Conservation (phyloP, 1,140 invertebrate species). For the Scaptomyza graminum region DNA sequence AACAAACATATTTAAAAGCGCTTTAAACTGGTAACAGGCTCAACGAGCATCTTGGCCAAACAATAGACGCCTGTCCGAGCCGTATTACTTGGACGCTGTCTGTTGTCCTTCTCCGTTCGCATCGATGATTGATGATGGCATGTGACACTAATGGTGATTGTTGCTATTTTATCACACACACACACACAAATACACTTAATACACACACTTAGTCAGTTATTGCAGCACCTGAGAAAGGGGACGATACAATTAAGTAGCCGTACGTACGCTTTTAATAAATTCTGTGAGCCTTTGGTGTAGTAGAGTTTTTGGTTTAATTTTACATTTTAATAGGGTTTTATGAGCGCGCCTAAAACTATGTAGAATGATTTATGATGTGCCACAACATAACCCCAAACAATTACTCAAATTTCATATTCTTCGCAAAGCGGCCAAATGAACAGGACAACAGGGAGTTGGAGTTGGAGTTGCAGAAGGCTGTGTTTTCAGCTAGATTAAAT, state of each 20-base stretch:
- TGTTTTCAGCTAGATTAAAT: conserved; percentile 77
- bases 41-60: conserved; percentile 45
- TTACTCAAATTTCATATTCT: conserved; percentile 81
- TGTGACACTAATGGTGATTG: conserved; percentile 82
- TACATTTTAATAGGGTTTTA: conserved; percentile 76
- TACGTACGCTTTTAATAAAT: conserved; percentile 56
- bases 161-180: conserved; percentile 78
- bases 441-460: conserved; percentile 13
- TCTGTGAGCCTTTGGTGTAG: conserved; percentile 15
- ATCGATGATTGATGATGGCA: conserved; percentile 78
- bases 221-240: conserved; percentile 33
- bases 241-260: conserved; percentile 18
- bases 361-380: conserved; percentile 75
- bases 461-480: conserved; percentile 8
- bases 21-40: conserved; percentile 68
- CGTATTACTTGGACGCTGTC: conserved; percentile 51
- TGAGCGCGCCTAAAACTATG: conserved; percentile 75
- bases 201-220: conserved; percentile 9
- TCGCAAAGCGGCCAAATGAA: conserved; percentile 36
- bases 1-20: conserved; percentile 67
- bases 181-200: too few relatives aligned
- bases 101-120: conserved; percentile 24
- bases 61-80: conserved; percentile 39
- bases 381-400: conserved; percentile 69
- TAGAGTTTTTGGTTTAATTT: conserved; percentile 54